Conservation (phyloP, 2,888 invertebrate genomes). For the Chloroclysta siterata region DNA sequence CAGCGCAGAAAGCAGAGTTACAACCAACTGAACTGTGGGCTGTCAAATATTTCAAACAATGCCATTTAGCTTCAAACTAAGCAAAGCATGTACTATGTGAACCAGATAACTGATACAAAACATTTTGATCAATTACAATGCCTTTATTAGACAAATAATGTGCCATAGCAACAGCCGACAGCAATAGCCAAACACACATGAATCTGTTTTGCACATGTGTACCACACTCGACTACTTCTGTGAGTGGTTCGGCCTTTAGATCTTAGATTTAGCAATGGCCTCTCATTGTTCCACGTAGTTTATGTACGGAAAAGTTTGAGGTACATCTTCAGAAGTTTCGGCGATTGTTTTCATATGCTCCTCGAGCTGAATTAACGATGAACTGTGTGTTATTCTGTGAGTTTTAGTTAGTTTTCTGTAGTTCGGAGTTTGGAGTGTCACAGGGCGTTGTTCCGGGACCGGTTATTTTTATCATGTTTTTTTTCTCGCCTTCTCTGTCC, state of each 20-base stretch:
- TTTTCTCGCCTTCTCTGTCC: not conserved
- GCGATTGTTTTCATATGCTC: slow-evolving; percentile 34
- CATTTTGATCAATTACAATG: no score
- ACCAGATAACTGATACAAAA: no score
- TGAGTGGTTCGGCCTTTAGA: slow-evolving; percentile 39
- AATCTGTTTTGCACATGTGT: slow-evolving; percentile 24
- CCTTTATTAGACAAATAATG: not conserved
- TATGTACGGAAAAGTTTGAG: slow-evolving; percentile 24
- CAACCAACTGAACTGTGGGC: no score
- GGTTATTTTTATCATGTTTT: slow-evolving; percentile 2
- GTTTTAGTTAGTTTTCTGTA: slow-evolving; percentile 18
- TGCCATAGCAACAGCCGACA: slow-evolving; percentile 6
- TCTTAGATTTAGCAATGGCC: slow-evolving; percentile 34
- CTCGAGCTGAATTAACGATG: slow-evolving; percentile 23
- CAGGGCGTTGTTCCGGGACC: slow-evolving; percentile 18
- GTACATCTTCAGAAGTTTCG: slow-evolving; percentile 32
- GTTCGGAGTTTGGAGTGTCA: slow-evolving; percentile 19
- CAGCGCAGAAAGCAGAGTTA: no score
- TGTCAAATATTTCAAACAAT: no score
- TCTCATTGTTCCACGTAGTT: slow-evolving; percentile 26
- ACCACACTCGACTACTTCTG: slow-evolving; percentile 27
- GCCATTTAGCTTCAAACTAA: no score
- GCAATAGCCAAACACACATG: slow-evolving; percentile 7
- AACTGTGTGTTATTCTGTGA: slow-evolving; percentile 17
- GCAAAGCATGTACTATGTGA: no score